A percentile compares a stretch with the other conserved stretches of the same genome.
Conservation (phyloP, 2,888 invertebrate genomes). For the Smittia aterrima region DNA sequence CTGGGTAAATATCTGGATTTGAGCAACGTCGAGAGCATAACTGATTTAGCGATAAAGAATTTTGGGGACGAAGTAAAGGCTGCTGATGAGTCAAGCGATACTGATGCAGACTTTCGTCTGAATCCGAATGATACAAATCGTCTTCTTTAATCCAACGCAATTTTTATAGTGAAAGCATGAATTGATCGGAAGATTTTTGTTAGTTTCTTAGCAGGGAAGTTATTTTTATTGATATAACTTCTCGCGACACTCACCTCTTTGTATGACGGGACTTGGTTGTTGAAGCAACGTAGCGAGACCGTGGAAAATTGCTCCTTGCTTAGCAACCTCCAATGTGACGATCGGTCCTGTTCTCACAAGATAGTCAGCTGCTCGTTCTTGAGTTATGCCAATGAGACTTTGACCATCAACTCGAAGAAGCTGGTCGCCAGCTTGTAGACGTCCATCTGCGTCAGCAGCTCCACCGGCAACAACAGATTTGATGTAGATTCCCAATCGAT, state of each 20-base stretch:
- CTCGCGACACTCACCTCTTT: conserved; percentile 62
- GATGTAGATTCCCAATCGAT: conserved; percentile 93
- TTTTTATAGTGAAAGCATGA: not conserved
- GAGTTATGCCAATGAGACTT: conserved; percentile 82
- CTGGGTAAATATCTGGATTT: conserved; percentile 34
- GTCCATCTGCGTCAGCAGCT: conserved; percentile 88
- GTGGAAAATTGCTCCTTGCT: conserved; percentile 96
- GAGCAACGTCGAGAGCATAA: conserved; percentile 9
- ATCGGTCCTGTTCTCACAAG: conserved; percentile 91
- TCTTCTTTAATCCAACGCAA: conserved; percentile 15
- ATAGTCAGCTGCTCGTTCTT: conserved; percentile 90
- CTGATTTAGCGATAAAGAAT: conserved; percentile 30
- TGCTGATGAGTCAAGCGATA: conserved; percentile 43
- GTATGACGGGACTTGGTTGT: conserved; percentile 82
- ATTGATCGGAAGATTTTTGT: not conserved
- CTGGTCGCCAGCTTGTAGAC: conserved; percentile 96
- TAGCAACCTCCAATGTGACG: conserved; percentile 93
- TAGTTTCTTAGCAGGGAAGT: not conserved
- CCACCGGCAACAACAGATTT: conserved; percentile 97
- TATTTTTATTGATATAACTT: not conserved
- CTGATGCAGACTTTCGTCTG: conserved; percentile 52
- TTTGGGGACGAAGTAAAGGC: conserved; percentile 16
- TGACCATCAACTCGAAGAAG: conserved; percentile 95
- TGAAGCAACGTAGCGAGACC: conserved; percentile 90
- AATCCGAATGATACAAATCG: conserved; percentile 48